Base-by-base conservation (phyloP, 1,140 invertebrate species). In the Babylonia areolata region DNA sequence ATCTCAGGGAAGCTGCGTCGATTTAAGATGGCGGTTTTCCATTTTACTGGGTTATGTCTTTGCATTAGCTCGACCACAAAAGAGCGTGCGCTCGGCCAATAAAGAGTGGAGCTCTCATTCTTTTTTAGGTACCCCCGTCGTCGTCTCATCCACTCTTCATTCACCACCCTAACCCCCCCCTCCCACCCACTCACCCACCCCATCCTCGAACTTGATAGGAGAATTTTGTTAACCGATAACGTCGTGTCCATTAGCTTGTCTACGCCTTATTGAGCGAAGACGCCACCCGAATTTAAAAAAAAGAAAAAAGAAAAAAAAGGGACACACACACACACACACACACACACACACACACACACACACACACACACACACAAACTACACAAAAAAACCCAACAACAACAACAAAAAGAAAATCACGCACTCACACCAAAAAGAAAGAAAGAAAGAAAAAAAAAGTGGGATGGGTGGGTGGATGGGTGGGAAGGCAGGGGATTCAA, bases 11-110 rank as follows among this genome's bases (percentile, higher is more conserved):
- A 77, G 75, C 75, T 77, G 9, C 75, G 75, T 35, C 75, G 75
- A 77, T 77, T 77, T 77, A n/a, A 77, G 75, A 77, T 40, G 75
- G 75, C 75, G 75, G n/a, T 77, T 81, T 69, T 35, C 51, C 46
- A 51, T 69, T 69, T 54, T 51, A 33, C 58, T 54, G 40, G n/a
- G n/a, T 81, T 81, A 81, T 54, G 80, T 33, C 58, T 58, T 35
- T 37, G 75, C 75, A 77, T 77, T 77, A 77, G 35, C 75, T 23
- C 35, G 75, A 77, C 75, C 75, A 40, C 75, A 77, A 40, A 77
- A 77, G 35, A 77, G 75, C 75, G 75, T 77, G 75, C 37, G 75
- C 75, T 77, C 35, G 75, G 75, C 75, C 75, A 40, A 77, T 77
- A 77, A 77, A 77, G 20, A 28, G 37, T 28, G 35, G 75, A 40